Evolutionary conservation across 1,140 invertebrate genomes (phyloP).

Genomic region (Drosophila sproati): DNA sequence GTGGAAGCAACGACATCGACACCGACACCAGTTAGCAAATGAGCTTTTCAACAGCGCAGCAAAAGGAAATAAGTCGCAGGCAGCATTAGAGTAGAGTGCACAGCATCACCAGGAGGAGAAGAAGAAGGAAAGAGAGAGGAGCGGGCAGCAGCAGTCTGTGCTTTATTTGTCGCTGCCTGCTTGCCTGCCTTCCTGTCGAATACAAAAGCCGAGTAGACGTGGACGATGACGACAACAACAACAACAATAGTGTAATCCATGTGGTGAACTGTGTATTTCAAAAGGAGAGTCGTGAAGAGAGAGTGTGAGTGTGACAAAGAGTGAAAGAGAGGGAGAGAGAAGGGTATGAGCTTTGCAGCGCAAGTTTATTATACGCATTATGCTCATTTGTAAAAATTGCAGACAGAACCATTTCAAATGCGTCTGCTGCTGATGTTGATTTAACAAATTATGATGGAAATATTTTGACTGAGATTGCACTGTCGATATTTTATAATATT

Average conservation of each 20-base stretch:
- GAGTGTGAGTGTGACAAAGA: not conserved
- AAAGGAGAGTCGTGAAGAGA: not conserved
- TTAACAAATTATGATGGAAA: not conserved
- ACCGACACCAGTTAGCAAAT: not conserved
- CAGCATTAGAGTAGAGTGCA: not conserved
- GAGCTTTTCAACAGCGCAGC: slow-evolving; percentile 10
- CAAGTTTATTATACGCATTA: slow-evolving; percentile 38
- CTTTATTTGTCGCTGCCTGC: slow-evolving; percentile 4
- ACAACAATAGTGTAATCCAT: no score
- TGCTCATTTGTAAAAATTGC: slow-evolving; percentile 10
- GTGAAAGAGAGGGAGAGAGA: not conserved
- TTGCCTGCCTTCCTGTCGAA: not conserved
- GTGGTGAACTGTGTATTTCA: not conserved
- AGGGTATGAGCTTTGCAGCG: slow-evolving; percentile 40
- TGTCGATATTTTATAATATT: no score
- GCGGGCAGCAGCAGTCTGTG: not conserved
- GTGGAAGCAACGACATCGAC: slow-evolving; percentile 15
- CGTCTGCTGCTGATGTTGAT: slow-evolving; percentile 41
- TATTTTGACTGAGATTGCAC: not conserved
- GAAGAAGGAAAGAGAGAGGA: not conserved
- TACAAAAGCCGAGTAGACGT: not conserved
- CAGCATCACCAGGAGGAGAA: slow-evolving; percentile 2
- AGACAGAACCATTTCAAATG: slow-evolving; percentile 27
- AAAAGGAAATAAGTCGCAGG: slow-evolving; percentile 1
- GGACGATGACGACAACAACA: not conserved